phyloP scores from a whole-genome alignment of 1,140 invertebrate species.

The Argopecten irradians region DNA sequence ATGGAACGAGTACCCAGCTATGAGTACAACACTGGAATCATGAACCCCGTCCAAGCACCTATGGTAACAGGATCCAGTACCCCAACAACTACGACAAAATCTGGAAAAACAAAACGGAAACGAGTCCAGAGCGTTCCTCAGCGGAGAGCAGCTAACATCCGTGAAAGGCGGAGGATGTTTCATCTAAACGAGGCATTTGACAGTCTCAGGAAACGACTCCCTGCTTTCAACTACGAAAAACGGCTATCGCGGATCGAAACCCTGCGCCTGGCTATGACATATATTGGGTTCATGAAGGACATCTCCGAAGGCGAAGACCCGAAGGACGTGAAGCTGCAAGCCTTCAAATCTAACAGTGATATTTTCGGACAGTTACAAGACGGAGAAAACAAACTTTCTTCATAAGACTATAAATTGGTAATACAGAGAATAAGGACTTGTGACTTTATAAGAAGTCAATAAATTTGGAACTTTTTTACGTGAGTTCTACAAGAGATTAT shows the following conservation, averaged over 20 bases:
- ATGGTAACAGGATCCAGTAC: not conserved
- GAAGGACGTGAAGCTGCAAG: conserved; percentile 57
- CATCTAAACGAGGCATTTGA: conserved; percentile 76
- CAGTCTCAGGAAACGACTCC: conserved; percentile 68
- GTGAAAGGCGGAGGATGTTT: conserved; percentile 74
- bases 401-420: not conserved
- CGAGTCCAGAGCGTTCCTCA: conserved; percentile 66
- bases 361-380: not conserved
- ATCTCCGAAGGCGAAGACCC: conserved; percentile 80
- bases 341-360: not conserved
- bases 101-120: conserved; percentile 65
- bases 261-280: conserved; percentile 93
- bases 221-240: conserved; percentile 72
- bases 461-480: too few species aligned
- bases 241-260: conserved; percentile 85
- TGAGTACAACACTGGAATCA: not conserved
- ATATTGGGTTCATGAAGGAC: conserved; percentile 98
- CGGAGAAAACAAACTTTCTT: not conserved
- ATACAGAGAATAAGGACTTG: not conserved
- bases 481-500: too few species aligned
- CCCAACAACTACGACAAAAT: not conserved
- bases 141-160: conserved; percentile 75
- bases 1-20: conserved; percentile 3
- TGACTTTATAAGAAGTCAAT: too few species aligned
- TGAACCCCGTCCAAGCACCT: not conserved